Evolutionary conservation across 2,797 vertebrate species (phyloP).

Genomic region (Sebastes aleutianus): DNA sequence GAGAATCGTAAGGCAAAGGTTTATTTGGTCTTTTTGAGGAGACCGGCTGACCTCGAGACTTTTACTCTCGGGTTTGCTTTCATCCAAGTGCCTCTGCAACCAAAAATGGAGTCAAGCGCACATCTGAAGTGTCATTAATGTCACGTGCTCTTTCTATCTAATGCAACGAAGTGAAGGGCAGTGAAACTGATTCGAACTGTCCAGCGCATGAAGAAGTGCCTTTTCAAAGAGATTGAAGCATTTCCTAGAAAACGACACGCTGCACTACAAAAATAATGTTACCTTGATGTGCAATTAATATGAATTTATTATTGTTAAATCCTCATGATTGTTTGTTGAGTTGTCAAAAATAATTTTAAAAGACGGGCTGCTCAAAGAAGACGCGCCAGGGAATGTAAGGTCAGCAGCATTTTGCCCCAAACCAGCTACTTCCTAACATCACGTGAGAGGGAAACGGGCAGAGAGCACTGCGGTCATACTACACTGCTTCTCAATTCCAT

Average conservation of each 20-base stretch:
- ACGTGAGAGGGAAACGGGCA: slow-evolving; percentile 30
- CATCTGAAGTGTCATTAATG: slow-evolving; percentile 47
- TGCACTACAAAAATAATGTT: slow-evolving; percentile 46
- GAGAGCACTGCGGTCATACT: slow-evolving; percentile 31
- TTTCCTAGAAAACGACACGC: slow-evolving; percentile 10
- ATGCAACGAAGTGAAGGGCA: slow-evolving; percentile 19
- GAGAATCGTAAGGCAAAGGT: slow-evolving; percentile 13
- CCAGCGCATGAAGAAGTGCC: slow-evolving; percentile 55
- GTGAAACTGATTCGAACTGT: slow-evolving; percentile 22
- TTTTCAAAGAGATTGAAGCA: slow-evolving; percentile 17
- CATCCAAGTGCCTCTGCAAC: slow-evolving; percentile 74
- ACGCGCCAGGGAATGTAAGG: slow-evolving; percentile 42
- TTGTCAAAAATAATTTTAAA: slow-evolving; percentile 6
- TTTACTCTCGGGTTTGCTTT: slow-evolving; percentile 20
- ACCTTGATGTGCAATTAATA: slow-evolving; percentile 47
- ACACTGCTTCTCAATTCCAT: slow-evolving; percentile 32
- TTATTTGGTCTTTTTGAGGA: slow-evolving; percentile 5
- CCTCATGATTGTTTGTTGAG: slow-evolving; percentile 14
- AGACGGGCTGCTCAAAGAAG: slow-evolving; percentile 25
- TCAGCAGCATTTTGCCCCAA: slow-evolving; percentile 28
- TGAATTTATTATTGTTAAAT: slow-evolving; percentile 24
- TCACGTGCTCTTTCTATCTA: background rate
- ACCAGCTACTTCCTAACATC: slow-evolving; percentile 38
- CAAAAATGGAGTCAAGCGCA: slow-evolving; percentile 49
- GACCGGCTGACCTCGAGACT: slow-evolving; percentile 3